phyloP scores from a whole-genome alignment of 1,140 invertebrate genomes.

The Trachelipus rathkii region DNA sequence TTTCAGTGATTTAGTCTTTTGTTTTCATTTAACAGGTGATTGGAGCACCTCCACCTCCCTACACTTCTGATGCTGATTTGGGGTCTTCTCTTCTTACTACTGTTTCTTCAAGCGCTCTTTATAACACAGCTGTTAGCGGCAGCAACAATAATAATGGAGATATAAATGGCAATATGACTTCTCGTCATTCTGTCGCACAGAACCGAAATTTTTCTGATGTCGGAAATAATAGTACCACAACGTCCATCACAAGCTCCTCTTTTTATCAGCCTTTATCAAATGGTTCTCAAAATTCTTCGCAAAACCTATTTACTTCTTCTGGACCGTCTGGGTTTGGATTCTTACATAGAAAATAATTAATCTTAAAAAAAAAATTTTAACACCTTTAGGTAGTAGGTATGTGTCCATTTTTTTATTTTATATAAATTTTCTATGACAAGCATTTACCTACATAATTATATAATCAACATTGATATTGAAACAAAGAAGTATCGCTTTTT shows the following conservation, averaged over 20 bases:
- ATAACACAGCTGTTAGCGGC: background rate
- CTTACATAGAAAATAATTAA: background rate
- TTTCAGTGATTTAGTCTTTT: too few species aligned
- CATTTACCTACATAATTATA: too few species aligned
- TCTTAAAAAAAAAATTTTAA: too few species aligned
- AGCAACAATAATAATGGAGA: background rate
- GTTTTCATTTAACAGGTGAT: background rate
- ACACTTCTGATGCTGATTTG: background rate
- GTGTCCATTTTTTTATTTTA: too few species aligned
- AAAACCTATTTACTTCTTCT: background rate
- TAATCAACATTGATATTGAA: too few species aligned
- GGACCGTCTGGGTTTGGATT: background rate
- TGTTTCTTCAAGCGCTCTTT: background rate
- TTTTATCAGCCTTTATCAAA: background rate
- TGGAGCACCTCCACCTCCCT: background rate
- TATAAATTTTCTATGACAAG: too few species aligned
- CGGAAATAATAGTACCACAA: background rate
- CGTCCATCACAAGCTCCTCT: background rate
- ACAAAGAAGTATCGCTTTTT: too few species aligned
- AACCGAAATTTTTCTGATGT: background rate
- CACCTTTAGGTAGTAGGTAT: too few species aligned
- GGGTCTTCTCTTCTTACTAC: background rate
- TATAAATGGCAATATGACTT: slow-evolving; percentile 1
- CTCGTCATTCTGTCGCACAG: background rate
- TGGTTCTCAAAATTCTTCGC: background rate